These are phyloP conservation scores for Uloborus diversus DNA, from an alignment of 1,140 invertebrate species.

Conservation along the genomic window DNA sequence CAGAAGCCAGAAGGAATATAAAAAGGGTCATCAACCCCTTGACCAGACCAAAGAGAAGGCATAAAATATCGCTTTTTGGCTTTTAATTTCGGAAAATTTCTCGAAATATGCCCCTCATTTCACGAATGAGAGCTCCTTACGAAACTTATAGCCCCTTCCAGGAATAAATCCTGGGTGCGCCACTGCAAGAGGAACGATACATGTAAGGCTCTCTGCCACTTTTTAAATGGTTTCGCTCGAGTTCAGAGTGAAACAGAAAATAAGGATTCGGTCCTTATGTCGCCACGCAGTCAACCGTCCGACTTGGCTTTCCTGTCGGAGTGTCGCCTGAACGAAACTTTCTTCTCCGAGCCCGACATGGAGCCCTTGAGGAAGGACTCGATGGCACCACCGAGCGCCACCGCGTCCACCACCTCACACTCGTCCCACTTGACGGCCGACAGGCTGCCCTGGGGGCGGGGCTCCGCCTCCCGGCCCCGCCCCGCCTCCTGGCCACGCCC, in stretches of 20 bases:
- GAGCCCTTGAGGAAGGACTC: conserved; percentile 58
- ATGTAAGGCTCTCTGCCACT: no score
- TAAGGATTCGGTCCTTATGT: not conserved
- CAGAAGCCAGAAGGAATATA: no score
- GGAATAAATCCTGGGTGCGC: no score
- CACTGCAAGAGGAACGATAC: no score
- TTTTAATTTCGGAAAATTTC: no score
- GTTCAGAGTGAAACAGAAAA: not conserved
- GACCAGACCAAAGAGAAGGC: no score
- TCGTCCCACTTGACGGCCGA: conserved; percentile 59
- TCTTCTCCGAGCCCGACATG: conserved; percentile 44
- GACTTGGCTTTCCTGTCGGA: conserved; percentile 37
- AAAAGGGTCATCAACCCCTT: no score
- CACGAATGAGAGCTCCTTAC: no score
- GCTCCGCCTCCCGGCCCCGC: not conserved
- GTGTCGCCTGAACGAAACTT: conserved; percentile 49
- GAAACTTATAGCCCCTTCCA: no score
- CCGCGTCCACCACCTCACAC: conserved; percentile 54
- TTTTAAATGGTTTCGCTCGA: no score
- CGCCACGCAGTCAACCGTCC: conserved; percentile 10
- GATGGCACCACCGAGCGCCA: conserved; percentile 58
- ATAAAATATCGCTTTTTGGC: no score
- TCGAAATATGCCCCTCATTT: no score
- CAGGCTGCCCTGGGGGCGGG: not conserved
- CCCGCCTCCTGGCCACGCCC: not conserved